Evolutionary conservation across 2,113 vertebrate species (phyloP).

Genomic region (Oxygymnocypris stewartii): DNA sequence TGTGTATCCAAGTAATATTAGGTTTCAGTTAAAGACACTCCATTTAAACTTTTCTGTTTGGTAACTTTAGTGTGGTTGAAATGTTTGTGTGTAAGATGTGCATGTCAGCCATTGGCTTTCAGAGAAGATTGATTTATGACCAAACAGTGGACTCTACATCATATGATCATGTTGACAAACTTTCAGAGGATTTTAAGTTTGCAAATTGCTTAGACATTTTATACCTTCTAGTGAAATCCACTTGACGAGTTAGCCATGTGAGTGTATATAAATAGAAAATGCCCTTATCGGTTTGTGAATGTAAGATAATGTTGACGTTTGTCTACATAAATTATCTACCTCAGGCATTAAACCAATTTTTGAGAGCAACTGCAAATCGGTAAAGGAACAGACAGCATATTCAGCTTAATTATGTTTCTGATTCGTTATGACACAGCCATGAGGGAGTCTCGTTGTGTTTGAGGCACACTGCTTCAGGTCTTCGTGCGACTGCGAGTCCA

Average conservation of each 20-base stretch:
- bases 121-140: neutral
- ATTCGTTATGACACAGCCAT: conserved; percentile 43
- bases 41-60: neutral
- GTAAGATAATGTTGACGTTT: conserved; percentile 15
- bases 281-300: neutral
- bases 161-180: conserved; percentile 15
- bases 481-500: neutral
- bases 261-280: conserved; percentile 23
- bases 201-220: neutral
- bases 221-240: neutral
- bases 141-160: neutral
- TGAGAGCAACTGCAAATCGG: conserved; percentile 3
- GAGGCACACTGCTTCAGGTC: conserved; percentile 1
- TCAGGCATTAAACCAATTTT: conserved; percentile 40
- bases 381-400: conserved; percentile 40
- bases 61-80: neutral
- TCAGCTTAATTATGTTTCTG: conserved; percentile 42
- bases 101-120: neutral
- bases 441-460: conserved; percentile 12
- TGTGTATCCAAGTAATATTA: neutral
- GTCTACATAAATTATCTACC: neutral
- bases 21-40: neutral
- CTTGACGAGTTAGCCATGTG: neutral
- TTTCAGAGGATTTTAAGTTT: neutral
- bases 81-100: neutral